Conservation (phyloP, 2,113 vertebrate genomes). For the Pangasianodon gigas region DNA sequence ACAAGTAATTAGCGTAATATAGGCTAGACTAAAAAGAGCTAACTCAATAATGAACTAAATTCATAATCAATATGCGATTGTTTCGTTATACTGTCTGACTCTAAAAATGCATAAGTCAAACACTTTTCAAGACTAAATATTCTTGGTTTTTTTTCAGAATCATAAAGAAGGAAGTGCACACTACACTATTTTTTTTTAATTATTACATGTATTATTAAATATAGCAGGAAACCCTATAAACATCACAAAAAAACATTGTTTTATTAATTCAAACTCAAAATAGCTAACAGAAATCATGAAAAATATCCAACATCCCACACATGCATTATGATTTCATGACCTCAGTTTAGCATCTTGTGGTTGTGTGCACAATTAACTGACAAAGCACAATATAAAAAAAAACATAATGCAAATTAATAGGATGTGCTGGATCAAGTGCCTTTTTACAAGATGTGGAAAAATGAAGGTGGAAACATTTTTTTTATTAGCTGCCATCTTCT, state of each 20-base stretch:
- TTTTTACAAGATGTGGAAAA: neutral
- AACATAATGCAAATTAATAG: too few relatives aligned
- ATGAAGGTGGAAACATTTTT: neutral
- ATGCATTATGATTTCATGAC: neutral
- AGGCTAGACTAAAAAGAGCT: neutral
- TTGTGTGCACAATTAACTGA: neutral
- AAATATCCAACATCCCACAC: neutral
- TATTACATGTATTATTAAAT: too few relatives aligned
- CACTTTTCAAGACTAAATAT: neutral
- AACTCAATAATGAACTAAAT: neutral
- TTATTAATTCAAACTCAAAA: neutral
- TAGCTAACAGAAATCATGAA: neutral
- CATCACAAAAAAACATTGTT: too few relatives aligned
- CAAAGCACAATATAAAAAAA: neutral
- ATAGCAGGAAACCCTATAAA: too few relatives aligned
- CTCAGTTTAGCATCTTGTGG: neutral
- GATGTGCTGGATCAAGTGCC: neutral
- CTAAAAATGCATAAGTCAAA: neutral
- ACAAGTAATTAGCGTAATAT: neutral
- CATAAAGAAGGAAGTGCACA: neutral
- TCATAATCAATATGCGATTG: neutral
- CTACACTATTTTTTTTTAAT: neutral
- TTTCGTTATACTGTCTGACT: neutral
- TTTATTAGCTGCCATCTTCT: neutral
- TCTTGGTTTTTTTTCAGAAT: neutral